Base-by-base conservation (phyloP, 2,113 vertebrate genomes). In the Lucifuga dentata region DNA sequence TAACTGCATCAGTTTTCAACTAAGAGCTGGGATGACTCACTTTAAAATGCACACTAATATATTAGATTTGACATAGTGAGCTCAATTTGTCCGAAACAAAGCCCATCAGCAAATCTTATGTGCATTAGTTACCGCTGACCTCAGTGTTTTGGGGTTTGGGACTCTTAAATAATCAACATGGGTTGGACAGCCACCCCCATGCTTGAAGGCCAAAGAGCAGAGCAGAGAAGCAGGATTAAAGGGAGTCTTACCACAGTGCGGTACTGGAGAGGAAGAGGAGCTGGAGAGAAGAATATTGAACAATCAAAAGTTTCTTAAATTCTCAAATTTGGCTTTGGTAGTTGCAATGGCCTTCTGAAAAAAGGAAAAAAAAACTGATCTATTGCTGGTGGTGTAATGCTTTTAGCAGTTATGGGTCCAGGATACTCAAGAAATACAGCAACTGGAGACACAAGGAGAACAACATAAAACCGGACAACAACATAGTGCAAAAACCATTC, bases 371-470 rank as follows among this genome's bases (percentile, higher is more conserved):
- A 13, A 68, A 78, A 82, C 72, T 83, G 86, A 90, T 88, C 71
- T 83, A 82, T 88, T 45, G 24, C 68, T 81, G 81, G 86, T 85
- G 88, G 70, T 74, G 83, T 88, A 89, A 91, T 91, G 82, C 41
- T 73, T 86, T 88, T 52, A 77, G 65, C 80, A 86, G 81, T 86
- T 82, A 82, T 62, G 63, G 32, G 73, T 76, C 57, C 73, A 81
- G 77, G 77, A 87, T 71, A 58, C 60, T 75, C 73, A 83, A 76
- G 56, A 83, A 75, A 82, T 74, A 67, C 43, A 88, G 83, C 45
- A 83, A 89, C 59, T 49, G 53, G 76, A 83, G 74, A 83, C 26
- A 29, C 26, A 29, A 29, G 7, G 7, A 71, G 19, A 48, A 66
- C 41, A 68, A 78, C 36, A 64, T 46, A 84, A 70, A 86, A 75